These are phyloP conservation scores for Halcyon badia DNA, from an alignment of 2,797 vertebrate species.

Conservation along the genomic window DNA sequence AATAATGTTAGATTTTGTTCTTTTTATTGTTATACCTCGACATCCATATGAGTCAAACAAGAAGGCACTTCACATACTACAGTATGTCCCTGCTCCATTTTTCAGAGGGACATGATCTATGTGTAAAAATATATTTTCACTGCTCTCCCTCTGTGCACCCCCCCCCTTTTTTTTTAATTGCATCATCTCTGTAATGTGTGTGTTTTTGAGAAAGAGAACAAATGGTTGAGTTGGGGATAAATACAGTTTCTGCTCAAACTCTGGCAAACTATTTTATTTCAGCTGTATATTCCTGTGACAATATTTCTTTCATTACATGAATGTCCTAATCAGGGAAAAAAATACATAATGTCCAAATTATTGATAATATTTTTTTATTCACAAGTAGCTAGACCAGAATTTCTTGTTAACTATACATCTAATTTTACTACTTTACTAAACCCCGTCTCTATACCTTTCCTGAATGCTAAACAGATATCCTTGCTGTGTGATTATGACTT, in stretches of 20 bases:
- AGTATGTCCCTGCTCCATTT: neutral
- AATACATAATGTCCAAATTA: too few species aligned
- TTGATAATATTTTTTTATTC: too few species aligned
- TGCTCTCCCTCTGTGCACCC: too few species aligned
- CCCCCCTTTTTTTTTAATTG: neutral
- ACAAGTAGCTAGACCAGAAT: too few species aligned
- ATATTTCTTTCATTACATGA: too few species aligned
- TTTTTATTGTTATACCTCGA: neutral
- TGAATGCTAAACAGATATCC: too few species aligned
- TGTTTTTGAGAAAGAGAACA: neutral
- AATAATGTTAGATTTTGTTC: constrained; percentile 57
- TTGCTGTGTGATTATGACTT: too few species aligned
- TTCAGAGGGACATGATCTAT: neutral
- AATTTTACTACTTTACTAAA: too few species aligned
- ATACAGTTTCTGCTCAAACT: neutral
- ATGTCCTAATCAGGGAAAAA: too few species aligned
- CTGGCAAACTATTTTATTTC: neutral
- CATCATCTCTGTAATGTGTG: neutral
- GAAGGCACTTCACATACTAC: neutral
- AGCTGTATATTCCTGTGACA: neutral
- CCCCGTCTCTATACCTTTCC: too few species aligned
- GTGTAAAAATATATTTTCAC: neutral
- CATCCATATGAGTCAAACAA: neutral
- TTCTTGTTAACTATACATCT: too few species aligned
- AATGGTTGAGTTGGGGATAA: neutral